Conservation (phyloP, 2,113 vertebrate species). For the Typhlomys cinereus region DNA sequence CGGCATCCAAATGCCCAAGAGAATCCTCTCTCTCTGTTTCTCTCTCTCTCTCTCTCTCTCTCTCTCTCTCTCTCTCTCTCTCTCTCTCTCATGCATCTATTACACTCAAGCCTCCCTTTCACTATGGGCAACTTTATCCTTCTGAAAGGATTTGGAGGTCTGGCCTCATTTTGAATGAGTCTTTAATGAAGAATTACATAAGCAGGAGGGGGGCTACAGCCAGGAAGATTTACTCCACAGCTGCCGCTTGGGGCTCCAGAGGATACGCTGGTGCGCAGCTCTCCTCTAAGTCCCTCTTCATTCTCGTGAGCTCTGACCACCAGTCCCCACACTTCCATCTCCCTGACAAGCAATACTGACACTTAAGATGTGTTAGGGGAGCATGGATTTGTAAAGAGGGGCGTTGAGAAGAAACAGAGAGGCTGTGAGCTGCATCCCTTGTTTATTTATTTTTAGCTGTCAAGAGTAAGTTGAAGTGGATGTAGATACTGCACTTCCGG, state of each 20-base stretch:
- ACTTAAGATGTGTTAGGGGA: background rate
- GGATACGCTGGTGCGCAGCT: background rate
- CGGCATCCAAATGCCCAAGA: background rate
- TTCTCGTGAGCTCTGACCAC: background rate
- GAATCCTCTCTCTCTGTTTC: background rate
- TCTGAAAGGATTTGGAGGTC: background rate
- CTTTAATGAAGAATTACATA: background rate
- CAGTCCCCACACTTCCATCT: rapidly evolving
- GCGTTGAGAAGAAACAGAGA: background rate
- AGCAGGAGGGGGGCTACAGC: background rate
- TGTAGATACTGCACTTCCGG: too few species aligned
- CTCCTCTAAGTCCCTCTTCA: background rate
- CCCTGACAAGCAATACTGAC: rapidly evolving
- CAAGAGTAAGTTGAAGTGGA: background rate
- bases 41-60: background rate
- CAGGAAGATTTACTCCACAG: background rate
- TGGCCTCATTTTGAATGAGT: background rate
- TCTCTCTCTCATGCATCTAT: background rate
- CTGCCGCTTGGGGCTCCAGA: background rate
- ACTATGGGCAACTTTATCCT: background rate
- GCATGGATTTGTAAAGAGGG: background rate
- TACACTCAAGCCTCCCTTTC: background rate
- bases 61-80: background rate
- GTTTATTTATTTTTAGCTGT: background rate
- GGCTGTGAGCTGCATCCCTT: background rate